Conservation (phyloP, 1,140 invertebrate genomes). For the Ooceraea biroi region DNA sequence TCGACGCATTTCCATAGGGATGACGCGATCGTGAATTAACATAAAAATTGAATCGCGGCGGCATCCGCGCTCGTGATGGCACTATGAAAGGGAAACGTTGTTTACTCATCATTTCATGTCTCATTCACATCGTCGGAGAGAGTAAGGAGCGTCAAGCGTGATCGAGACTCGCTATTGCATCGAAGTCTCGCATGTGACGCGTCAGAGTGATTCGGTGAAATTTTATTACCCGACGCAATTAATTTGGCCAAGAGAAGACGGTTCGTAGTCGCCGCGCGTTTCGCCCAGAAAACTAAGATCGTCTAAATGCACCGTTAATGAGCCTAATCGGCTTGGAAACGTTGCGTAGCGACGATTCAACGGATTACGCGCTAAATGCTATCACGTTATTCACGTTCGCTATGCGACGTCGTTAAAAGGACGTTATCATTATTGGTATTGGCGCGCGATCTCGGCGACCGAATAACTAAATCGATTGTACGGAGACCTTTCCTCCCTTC, state of each 20-base stretch:
- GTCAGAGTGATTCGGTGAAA: neutral
- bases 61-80: neutral
- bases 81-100: neutral
- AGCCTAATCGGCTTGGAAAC: conserved; percentile 44
- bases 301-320: conserved; percentile 30
- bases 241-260: neutral
- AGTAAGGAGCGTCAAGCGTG: no score
- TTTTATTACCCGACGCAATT: neutral
- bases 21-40: conserved; percentile 19
- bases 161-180: neutral
- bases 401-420: conserved; percentile 43
- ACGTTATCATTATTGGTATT: conserved; percentile 36
- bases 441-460: neutral
- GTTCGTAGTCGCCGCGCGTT: neutral
- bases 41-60: conserved; percentile 24
- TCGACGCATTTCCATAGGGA: neutral
- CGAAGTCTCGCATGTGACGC: neutral
- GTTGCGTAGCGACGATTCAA: conserved; percentile 6
- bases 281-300: neutral
- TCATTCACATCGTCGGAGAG: neutral
- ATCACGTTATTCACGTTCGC: conserved; percentile 18
- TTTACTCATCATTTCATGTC: neutral
- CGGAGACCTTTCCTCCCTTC: neutral
- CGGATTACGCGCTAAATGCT: conserved; percentile 24
- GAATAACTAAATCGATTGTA: neutral